These are phyloP conservation scores for Caenorhabditis tropicalis DNA, from an alignment of 1,140 invertebrate species.

Conservation along the genomic window DNA sequence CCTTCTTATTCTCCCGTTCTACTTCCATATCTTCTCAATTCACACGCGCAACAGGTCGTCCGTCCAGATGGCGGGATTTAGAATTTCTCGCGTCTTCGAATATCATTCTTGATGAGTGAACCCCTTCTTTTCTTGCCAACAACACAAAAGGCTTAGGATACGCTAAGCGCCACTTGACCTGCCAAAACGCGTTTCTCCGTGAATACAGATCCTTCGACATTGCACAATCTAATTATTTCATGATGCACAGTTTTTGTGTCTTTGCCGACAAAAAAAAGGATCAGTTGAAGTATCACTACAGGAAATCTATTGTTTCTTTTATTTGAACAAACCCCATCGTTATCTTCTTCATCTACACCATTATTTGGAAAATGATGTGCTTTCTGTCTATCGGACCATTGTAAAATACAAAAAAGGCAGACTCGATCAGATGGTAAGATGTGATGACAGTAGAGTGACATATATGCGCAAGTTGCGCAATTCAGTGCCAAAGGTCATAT, in stretches of 20 bases:
- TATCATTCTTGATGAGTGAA: conserved; percentile 7
- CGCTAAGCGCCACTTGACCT: conserved; percentile 32
- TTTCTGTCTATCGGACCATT: not conserved
- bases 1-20: too few species aligned
- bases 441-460: conserved; percentile 18
- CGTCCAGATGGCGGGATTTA: not conserved
- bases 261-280: not conserved
- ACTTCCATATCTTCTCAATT: not conserved
- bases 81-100: not conserved
- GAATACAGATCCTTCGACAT: not conserved
- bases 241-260: not conserved
- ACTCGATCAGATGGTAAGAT: conserved; percentile 10
- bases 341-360: not conserved
- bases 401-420: not conserved
- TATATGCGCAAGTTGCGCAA: conserved; percentile 39
- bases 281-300: conserved; percentile 3
- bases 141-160: conserved; percentile 32
- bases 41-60: conserved; percentile 12
- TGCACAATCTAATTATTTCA: conserved; percentile 26
- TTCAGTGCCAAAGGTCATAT: conserved; percentile 9
- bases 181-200: conserved; percentile 3
- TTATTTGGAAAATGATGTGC: not conserved
- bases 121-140: not conserved
- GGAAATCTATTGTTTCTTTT: not conserved
- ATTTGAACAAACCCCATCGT: not conserved